Conservation (phyloP, 2,888 invertebrate species). For the Tetragonisca angustula region DNA sequence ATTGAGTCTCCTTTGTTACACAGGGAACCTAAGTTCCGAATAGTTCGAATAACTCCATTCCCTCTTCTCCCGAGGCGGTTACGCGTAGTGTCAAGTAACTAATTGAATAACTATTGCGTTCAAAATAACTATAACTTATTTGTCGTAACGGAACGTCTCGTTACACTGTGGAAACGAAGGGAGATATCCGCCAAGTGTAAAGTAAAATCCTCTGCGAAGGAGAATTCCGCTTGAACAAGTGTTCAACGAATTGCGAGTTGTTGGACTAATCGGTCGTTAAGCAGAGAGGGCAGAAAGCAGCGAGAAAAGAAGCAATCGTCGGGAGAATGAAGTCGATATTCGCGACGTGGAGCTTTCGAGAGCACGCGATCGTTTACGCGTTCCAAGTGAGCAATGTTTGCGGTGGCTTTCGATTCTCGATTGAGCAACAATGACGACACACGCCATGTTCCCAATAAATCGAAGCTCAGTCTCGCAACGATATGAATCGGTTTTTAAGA, state of each 20-base stretch:
- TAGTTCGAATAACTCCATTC: slow-evolving; percentile 9
- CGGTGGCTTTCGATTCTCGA: slow-evolving; percentile 56
- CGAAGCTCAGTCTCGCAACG: not conserved
- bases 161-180: not conserved
- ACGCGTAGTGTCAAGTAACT: not conserved
- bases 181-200: not conserved
- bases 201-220: not conserved
- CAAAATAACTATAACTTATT: not conserved
- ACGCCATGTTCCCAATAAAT: not conserved
- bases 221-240: not conserved
- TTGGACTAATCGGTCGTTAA: not conserved
- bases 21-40: not conserved
- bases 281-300: too few relatives aligned
- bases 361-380: slow-evolving; percentile 62
- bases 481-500: not conserved
- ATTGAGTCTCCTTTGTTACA: not conserved
- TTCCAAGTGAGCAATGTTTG: slow-evolving; percentile 51
- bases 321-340: slow-evolving; percentile 41
- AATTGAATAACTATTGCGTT: not conserved
- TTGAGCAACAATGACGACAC: slow-evolving; percentile 34
- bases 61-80: not conserved
- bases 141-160: not conserved
- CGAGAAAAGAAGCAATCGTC: slow-evolving; percentile 25
- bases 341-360: slow-evolving; percentile 58
- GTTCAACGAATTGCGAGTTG: not conserved